Evolutionary conservation across 53 echinoderm and acorn worm species (phyloP), one percentile per base, ranked within the genome.

Genomic region (Astropecten irregularis): DNA sequence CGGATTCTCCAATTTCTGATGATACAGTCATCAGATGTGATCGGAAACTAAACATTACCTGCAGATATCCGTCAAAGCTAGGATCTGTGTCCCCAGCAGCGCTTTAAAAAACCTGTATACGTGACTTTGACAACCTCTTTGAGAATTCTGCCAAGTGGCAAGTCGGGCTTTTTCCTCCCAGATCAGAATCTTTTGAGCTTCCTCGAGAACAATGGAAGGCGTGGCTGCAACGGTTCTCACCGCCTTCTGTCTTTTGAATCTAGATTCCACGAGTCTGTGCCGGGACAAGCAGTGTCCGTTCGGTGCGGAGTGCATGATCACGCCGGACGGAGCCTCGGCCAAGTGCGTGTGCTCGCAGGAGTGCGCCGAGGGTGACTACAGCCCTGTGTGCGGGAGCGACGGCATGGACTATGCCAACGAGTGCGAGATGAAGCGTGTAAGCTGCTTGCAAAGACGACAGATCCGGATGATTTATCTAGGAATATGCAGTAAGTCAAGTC

Each of bases 371-470:
- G 23, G 22, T 9, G 64, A 60, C 0, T 85, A 84, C 42, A 56
- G 57, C 40, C 95, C 91, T 0, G 87, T 95, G 26, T 95, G 95
- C 67, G 95, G 91, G 1, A 91, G 95, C 28, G 84, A 95, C 30
- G 95, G 89, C 30, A 61, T 66, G 48, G 92, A 92, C 82, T 89
- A 95, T 54, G 46, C 58, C 25, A 95, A 92, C 51, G 89, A 92
- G 52, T 95, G 95, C 40, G 89, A 89, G 50, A 31, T 95, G 66
- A 58, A 51, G 7, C 55, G 82, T 20, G 90, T 72, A 0, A 73
- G 79, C 65, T 95, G 95, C 54, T 39, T 68, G 3, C 77, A 74
- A 31, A 59, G 83, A 40, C 86, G 62, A 22, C 63, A 84, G 23
- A 66, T 95, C 55, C 82, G 81, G 34, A 40, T 95, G 19, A 55